Evolutionary conservation across 2,888 invertebrate species (phyloP), one percentile per base, ranked within the genome.

Genomic region (Sphecodes monilicornis): DNA sequence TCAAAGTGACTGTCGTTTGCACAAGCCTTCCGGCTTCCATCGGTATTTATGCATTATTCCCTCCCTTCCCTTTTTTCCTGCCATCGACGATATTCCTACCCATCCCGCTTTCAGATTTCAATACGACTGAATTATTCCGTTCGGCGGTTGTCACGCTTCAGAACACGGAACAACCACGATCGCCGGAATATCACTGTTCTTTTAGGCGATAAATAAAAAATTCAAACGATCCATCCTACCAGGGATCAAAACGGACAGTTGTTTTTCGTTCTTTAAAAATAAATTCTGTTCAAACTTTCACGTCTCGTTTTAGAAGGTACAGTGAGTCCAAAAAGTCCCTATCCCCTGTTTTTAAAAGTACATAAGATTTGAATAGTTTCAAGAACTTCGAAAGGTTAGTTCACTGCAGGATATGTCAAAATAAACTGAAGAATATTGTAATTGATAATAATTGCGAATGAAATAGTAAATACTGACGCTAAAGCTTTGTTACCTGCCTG

Each of bases 21-120:
- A 84, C 75, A 68, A 68, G 22, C 57, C 78, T 75, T 36, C 54
- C 26, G 54, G 73, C 29, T 46, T 39, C 74, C 54, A 75, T 76
- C 75, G 72, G 71, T 82, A 76, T 84, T 84, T 84, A 84, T 84
- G 68, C 69, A 82, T 78, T 41, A 41, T 68, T 76, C 75, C 46
- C 1, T 50, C 29, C 36, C 64, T n/a, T 43, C 46, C 18, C 22
- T 36, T 26, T 64, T 50, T 73, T n/a, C 16, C 26, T 32, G 22
- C 74, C 74, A 26, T 16, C 57, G 68, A 13, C 71, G 32, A 60
- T 50, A 60, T 26, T 46, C 41, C 54, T 18, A 57, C 26, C 60
- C 41, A 8, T 32, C 57, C 46, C 73, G 60, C 71, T 80, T 76
- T 73, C 73, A 64, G 60, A 76, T 72, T 69, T 78, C 77, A 39